These are phyloP conservation scores for Murina feae DNA, from an alignment of 2,113 vertebrate species.

Conservation along the genomic window DNA sequence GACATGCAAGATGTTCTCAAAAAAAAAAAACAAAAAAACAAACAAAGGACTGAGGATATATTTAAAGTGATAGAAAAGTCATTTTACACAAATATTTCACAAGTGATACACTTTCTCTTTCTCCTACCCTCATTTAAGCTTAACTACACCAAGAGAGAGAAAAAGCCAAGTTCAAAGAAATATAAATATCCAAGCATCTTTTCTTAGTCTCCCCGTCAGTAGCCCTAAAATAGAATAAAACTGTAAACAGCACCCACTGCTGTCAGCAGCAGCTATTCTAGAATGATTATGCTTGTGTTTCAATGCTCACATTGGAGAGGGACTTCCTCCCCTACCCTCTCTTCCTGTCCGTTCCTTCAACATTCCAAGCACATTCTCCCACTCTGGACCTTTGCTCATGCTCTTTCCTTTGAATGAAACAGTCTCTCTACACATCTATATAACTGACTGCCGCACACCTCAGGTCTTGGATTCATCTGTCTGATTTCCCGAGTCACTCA, in stretches of 20 bases:
- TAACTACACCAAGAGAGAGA: not conserved
- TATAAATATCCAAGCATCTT: not conserved
- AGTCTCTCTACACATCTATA: not conserved
- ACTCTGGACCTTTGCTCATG: not conserved
- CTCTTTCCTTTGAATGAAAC: not conserved
- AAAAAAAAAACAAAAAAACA: not conserved
- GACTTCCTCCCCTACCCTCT: not conserved
- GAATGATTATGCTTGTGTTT: not conserved
- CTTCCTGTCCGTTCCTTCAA: not conserved
- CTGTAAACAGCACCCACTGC: not conserved
- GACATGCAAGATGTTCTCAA: not conserved
- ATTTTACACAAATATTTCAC: not conserved
- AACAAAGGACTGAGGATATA: not conserved
- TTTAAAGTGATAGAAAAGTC: not conserved
- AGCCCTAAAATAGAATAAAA: not conserved
- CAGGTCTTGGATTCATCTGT: not conserved
- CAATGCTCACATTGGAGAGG: not conserved
- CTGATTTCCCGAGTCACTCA: not conserved
- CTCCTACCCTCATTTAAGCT: not conserved
- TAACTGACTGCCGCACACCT: too few species aligned
- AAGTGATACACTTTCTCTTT: not conserved
- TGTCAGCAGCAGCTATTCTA: not conserved
- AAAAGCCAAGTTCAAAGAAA: not conserved
- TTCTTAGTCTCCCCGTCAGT: not conserved
- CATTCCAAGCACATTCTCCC: too few species aligned